Base-by-base conservation (phyloP, 2,797 vertebrate species). In the Sebastes hubbsi region DNA sequence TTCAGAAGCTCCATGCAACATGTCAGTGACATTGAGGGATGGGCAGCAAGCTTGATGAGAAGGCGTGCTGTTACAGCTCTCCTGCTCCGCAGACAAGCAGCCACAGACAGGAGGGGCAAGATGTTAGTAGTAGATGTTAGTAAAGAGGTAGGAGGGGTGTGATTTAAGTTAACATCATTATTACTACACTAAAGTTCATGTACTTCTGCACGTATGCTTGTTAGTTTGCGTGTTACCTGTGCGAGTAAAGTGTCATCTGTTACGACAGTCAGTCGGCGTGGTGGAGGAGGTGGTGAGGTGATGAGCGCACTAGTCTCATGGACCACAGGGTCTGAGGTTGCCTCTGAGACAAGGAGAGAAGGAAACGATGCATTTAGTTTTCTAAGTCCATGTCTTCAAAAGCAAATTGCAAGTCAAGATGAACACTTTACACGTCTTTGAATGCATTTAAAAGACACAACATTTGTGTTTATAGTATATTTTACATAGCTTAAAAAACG, bases 41-140 rank as follows among this genome's bases (percentile, higher is more conserved):
- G 95, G 94, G 89, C 95, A 96, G 89, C 94, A 96, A 82, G 92
- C 93, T 92, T 92, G 95, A 89, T 92, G 93, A 77, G 93, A 92
- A 77, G 95, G 94, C 61, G 93, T 94, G 91, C 90, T 94, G 87
- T 94, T 94, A 87, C 91, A 91, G 88, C 93, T 94, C 82, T 95
- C 93, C 95, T 95, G 84, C 67, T 88, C 77, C 91, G 78, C 79
- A 80, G 83, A 82, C 77, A 85, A 79, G 71, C 66, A 86, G 74
- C 72, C 85, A 84, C 86, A 86, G 81, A 88, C 76, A 75, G 64
- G 67, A 82, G 79, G 67, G 81, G 65, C 55, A 72, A 89, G 54
- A 80, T 78, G 78, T 93, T 87, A 90, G 85, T 80, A 67, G 71
- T 9, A 80, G 18, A 91, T 86, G 84, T 91, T 85, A 91, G 83